phyloP scores from a whole-genome alignment of 2,888 invertebrate genomes.

The Fissipunctia ypsillon region DNA sequence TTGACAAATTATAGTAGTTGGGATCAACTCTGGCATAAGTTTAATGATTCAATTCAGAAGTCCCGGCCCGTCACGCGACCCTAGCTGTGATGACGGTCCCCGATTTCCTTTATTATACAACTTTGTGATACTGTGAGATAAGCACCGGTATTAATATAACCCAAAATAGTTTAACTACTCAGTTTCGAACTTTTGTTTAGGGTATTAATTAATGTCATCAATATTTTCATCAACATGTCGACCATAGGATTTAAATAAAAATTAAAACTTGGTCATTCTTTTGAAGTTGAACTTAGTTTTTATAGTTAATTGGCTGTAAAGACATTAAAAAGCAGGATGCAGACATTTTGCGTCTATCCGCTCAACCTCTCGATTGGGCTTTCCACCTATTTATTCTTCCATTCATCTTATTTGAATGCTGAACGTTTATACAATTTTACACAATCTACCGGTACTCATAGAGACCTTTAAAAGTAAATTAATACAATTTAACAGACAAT shows the following conservation, averaged over 20 bases:
- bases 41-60: conserved; percentile 67
- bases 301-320: not conserved
- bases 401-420: conserved; percentile 36
- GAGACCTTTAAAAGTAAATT: conserved; percentile 28
- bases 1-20: conserved; percentile 63
- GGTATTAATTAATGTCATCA: conserved; percentile 42
- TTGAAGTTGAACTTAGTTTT: not conserved
- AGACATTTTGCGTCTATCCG: conserved; percentile 16
- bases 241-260: not conserved
- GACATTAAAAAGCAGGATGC: conserved; percentile 4
- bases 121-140: conserved; percentile 62
- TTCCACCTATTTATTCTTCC: conserved; percentile 20
- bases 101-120: conserved; percentile 62
- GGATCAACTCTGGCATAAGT: conserved; percentile 52
- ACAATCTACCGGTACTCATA: conserved; percentile 13
- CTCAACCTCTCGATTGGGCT: not conserved
- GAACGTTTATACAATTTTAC: conserved; percentile 41
- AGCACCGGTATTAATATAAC: conserved; percentile 47
- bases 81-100: conserved; percentile 50
- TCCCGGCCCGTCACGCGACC: conserved; percentile 26
- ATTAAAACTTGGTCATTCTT: conserved; percentile 3
- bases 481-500: conserved; percentile 24
- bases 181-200: conserved; percentile 31
- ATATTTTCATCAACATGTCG: not conserved
- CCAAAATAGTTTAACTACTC: conserved; percentile 48